Conservation (phyloP, 1,140 invertebrate species). For the Ladona fulva region DNA sequence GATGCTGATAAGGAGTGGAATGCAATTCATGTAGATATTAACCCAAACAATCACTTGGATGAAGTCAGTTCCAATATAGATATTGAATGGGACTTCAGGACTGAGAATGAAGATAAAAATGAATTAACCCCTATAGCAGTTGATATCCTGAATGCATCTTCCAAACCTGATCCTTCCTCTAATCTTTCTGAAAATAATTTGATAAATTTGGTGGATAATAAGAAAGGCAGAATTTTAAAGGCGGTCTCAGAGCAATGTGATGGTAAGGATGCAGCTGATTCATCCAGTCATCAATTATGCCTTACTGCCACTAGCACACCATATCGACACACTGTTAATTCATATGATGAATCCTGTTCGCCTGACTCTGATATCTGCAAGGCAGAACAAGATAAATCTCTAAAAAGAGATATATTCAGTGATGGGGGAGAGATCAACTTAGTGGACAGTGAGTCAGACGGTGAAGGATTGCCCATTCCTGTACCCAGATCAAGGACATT, state of each 20-base stretch:
- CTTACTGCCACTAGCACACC: neutral
- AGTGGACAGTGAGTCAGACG: neutral
- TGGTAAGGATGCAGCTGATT: neutral
- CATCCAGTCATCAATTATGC: neutral
- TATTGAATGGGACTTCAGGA: too few relatives aligned
- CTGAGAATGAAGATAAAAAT: too few relatives aligned
- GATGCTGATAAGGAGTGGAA: neutral
- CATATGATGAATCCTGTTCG: neutral
- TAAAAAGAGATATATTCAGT: neutral
- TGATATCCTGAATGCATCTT: too few relatives aligned
- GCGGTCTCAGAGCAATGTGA: neutral
- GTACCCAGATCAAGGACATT: neutral
- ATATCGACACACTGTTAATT: neutral
- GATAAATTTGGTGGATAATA: neutral
- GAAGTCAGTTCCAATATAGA: neutral
- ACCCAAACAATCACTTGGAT: neutral
- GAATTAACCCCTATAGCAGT: too few relatives aligned
- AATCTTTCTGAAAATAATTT: neutral
- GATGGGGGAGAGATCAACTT: neutral
- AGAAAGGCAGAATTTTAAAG: neutral
- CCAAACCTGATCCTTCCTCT: neutral
- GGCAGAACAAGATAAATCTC: neutral
- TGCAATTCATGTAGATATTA: neutral
- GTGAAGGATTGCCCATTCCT: neutral
- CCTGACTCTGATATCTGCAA: neutral